These are phyloP conservation scores for Meghimatium bilineatum DNA, from an alignment of 2,888 invertebrate species.

Conservation along the genomic window DNA sequence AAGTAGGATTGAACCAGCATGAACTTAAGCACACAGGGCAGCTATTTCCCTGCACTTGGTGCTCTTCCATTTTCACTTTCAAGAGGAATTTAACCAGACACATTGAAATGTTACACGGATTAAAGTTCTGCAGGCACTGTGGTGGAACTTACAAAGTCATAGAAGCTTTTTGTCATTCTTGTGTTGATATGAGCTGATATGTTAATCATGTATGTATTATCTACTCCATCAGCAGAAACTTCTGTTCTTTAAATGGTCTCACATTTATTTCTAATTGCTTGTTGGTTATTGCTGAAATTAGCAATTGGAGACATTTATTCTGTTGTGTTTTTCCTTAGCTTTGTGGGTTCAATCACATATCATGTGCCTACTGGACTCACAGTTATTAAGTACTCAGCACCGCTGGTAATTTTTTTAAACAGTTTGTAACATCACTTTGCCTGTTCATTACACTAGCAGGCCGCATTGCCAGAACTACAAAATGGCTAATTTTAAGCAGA, in stretches of 20 bases:
- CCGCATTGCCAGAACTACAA: too few species aligned
- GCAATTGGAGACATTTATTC: not conserved
- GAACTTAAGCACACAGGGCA: constrained; percentile 37
- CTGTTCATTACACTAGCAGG: too few species aligned
- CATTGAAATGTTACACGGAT: constrained; percentile 36
- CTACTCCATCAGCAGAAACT: too few species aligned
- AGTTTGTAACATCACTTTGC: too few species aligned
- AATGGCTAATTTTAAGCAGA: too few species aligned
- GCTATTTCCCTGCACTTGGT: constrained; percentile 34
- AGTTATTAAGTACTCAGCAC: too few species aligned
- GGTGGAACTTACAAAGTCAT: constrained; percentile 14
- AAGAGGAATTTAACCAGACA: constrained; percentile 42
- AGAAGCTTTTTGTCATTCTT: constrained; percentile 22
- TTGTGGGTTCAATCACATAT: too few species aligned
- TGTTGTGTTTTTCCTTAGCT: not conserved
- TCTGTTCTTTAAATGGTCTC: not conserved
- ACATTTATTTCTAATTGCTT: not conserved
- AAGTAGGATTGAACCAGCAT: constrained; percentile 43
- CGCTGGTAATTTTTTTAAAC: too few species aligned
- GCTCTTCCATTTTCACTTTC: constrained; percentile 34
- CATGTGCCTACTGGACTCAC: too few species aligned
- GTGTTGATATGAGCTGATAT: constrained; percentile 20
- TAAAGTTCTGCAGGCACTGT: constrained; percentile 43
- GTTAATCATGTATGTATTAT: too few species aligned
- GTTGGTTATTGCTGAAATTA: not conserved